Base-by-base conservation (phyloP, 2,888 invertebrate species). In the Callosobruchus maculatus region DNA sequence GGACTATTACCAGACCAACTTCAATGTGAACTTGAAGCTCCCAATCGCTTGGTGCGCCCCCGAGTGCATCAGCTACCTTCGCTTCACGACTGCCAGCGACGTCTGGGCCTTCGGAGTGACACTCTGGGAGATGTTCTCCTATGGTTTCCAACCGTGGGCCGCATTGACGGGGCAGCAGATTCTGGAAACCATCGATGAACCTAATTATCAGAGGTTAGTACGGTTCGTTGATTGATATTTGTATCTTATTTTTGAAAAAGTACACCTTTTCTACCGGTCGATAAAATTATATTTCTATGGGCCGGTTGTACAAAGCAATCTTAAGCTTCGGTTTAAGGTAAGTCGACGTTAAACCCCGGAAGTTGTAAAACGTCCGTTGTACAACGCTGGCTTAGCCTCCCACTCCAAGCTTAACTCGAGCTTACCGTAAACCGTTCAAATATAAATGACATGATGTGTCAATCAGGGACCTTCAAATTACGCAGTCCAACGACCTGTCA, bases 31-130 rank as follows among this genome's bases (percentile, higher is more conserved):
- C 88, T 90, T 99, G 76, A 98, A 98, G 88, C 89, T 99, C 74
- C 99, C 99, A 0, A 98, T 99, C 78, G 99, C 99, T 2, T 99
- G 99, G 99, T 98, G 98, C 89, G 98, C 99, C 0, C 98, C 99
- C 0, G 99, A 99, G 88, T 97, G 97, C 85, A 98, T 99, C 81
- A 95, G 97, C 80, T 98, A 95, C 86, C 89, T 99, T 76, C 93
- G 96, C 75, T 99, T 99, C 86, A 99, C 99, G 0, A 96, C 97
- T 7, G 94, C 98, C 5, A 97, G 97, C 74, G 99, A 99, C 85
- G 97, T 98, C 0, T 99, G 99, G 99, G 97, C 99, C 0, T 99
- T 94, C 86, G 99, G 96, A 2, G 87, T 84, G 7, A 97, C 98
- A n/a, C 89, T 99, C 0, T 99, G 99, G 99, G 99, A 99, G 87